Evolutionary conservation across 2,113 vertebrate genomes (phyloP).

Genomic region (Micronycteris hirsuta): DNA sequence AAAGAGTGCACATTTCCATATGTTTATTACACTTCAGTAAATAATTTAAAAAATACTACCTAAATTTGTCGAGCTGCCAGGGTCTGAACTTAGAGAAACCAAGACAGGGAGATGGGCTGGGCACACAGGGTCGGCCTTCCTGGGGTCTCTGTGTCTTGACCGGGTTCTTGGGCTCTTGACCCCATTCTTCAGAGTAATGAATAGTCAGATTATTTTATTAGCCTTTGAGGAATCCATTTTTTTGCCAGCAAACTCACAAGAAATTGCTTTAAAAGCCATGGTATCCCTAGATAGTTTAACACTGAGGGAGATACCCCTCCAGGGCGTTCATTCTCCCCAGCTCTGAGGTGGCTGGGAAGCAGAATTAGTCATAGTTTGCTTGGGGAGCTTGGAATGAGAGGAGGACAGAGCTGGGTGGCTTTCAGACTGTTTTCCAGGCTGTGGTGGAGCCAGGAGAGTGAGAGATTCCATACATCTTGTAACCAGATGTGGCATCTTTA

Average conservation of each 20-base stretch:
- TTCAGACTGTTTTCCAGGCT: slow-evolving; percentile 9
- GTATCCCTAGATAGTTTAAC: not conserved
- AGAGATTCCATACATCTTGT: slow-evolving; percentile 52
- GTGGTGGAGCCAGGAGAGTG: not conserved
- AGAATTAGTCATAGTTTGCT: slow-evolving; percentile 34
- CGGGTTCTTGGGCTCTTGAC: not conserved
- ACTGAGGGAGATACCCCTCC: not conserved
- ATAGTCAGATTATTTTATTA: not conserved
- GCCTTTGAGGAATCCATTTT: not conserved
- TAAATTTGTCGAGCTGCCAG: not conserved
- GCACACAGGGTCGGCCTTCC: not conserved
- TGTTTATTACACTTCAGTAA: not conserved
- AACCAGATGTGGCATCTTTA: slow-evolving; percentile 55
- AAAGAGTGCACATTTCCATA: not conserved
- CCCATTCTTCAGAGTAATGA: not conserved
- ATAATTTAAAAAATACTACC: not conserved
- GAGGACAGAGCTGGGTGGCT: slow-evolving; percentile 25
- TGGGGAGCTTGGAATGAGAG: slow-evolving; percentile 32
- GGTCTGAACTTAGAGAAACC: not conserved
- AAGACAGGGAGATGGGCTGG: not conserved
- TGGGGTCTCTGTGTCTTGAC: not conserved
- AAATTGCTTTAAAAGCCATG: not conserved
- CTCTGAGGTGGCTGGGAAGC: slow-evolving; percentile 11
- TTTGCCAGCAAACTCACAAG: not conserved
- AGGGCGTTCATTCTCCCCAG: not conserved